These are phyloP conservation scores for Morinoia aosen DNA, from an alignment of 2,888 invertebrate species.

Conservation along the genomic window DNA sequence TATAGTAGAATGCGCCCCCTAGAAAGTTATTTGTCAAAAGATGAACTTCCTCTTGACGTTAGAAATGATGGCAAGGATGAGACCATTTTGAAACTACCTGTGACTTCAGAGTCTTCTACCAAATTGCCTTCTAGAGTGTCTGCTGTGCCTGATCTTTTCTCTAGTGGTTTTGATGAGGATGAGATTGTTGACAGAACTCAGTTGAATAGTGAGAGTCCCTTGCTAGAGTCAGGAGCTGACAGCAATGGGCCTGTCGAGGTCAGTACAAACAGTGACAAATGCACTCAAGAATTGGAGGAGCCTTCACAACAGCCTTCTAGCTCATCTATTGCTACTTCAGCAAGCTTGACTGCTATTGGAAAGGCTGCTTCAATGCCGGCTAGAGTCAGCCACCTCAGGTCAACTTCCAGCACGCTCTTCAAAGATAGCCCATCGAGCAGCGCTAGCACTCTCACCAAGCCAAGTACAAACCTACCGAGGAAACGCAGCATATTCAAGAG, in stretches of 20 bases:
- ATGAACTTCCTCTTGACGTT: conserved; percentile 50
- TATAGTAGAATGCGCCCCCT: conserved; percentile 1
- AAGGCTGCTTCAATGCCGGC: conserved; percentile 34
- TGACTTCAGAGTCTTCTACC: conserved; percentile 9
- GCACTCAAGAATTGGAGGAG: conserved; percentile 59
- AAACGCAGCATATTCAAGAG: conserved; percentile 67
- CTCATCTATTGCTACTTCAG: conserved; percentile 58
- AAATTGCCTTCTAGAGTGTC: conserved; percentile 23
- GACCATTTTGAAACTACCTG: neutral
- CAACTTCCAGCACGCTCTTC: conserved; percentile 27
- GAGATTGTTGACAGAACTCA: conserved; percentile 65
- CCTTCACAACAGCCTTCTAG: conserved; percentile 50
- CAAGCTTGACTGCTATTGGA: conserved; percentile 12
- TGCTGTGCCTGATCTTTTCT: conserved; percentile 58
- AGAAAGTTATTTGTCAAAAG: neutral
- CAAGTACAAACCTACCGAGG: conserved; percentile 52
- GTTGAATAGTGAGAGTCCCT: conserved; percentile 51
- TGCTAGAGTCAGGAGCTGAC: neutral
- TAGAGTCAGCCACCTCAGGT: conserved; percentile 27
- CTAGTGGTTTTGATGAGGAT: conserved; percentile 67
- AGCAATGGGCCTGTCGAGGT: conserved; percentile 51
- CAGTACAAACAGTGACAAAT: conserved; percentile 31
- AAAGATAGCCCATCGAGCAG: neutral
- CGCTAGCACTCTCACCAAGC: conserved; percentile 26
- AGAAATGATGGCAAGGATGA: conserved; percentile 2